A percentile compares a stretch with the other conserved stretches of the same genome.
Conservation (phyloP, 1,140 invertebrate genomes). For the Camponotus pennsylvanicus region DNA sequence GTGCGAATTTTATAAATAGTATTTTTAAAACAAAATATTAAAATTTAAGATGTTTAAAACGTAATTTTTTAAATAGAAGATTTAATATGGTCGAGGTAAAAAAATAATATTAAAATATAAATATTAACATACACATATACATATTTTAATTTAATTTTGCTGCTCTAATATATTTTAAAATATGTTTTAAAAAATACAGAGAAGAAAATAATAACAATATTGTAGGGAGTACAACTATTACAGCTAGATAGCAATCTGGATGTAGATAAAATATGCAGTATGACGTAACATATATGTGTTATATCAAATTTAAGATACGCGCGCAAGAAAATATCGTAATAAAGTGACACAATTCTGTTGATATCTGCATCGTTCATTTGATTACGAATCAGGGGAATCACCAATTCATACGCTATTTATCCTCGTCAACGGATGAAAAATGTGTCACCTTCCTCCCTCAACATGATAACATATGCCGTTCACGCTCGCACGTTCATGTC, state of each 20-base stretch:
- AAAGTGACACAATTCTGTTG: constrained; percentile 8
- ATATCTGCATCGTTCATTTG: not conserved
- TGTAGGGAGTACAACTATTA: not conserved
- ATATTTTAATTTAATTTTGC: not conserved
- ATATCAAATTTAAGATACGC: constrained; percentile 14
- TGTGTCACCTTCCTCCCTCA: constrained; percentile 31
- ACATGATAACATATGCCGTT: constrained; percentile 22
- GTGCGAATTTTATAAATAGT: not conserved
- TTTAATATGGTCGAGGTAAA: not conserved
- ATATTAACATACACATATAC: not conserved
- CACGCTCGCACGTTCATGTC: not conserved
- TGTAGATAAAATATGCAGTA: not conserved
- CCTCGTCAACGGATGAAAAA: constrained; percentile 35
- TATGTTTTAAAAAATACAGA: constrained; percentile 6
- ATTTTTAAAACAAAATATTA: not conserved
- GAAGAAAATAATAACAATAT: not conserved
- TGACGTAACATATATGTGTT: not conserved
- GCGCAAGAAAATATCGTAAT: constrained; percentile 37
- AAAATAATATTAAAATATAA: not conserved
- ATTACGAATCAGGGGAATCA: constrained; percentile 26
- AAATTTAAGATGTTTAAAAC: not conserved
- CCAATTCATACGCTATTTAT: not conserved
- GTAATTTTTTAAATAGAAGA: not conserved
- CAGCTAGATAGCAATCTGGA: not conserved
- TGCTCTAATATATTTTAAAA: not conserved